Conservation (phyloP, 2,797 vertebrate genomes). For the Micromesistius poutassou region DNA sequence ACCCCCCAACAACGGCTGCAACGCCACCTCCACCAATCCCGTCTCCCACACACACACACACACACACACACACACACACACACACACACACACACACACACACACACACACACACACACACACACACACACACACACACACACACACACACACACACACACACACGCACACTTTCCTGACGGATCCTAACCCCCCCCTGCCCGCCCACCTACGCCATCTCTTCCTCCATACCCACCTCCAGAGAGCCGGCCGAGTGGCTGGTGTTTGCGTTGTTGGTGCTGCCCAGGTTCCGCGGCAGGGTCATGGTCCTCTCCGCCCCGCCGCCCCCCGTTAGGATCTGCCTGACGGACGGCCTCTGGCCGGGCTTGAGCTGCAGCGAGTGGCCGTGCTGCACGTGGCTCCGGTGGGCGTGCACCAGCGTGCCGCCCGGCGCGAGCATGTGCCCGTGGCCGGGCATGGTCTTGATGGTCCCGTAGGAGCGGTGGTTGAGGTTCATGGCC, state of each 20-base stretch:
- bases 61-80: too few relatives aligned
- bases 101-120: neutral
- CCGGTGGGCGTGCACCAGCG: slow-evolving; percentile 68
- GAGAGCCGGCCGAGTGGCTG: slow-evolving; percentile 87
- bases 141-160: neutral
- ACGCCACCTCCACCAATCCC: neutral
- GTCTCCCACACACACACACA: neutral
- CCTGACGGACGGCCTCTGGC: slow-evolving; percentile 85
- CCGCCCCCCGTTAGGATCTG: slow-evolving; percentile 88
- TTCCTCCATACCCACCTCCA: slow-evolving; percentile 87
- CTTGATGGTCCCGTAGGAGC: slow-evolving; percentile 92
- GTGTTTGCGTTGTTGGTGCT: slow-evolving; percentile 84
- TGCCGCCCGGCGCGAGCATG: slow-evolving; percentile 61
- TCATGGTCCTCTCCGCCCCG: slow-evolving; percentile 90
- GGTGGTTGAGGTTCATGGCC: slow-evolving; percentile 81
- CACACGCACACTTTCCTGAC: neutral
- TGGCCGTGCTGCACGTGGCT: slow-evolving; percentile 78
- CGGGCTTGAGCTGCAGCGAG: slow-evolving; percentile 86
- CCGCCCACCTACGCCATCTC: neutral
- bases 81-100: neutral
- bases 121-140: neutral
- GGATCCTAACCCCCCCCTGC: neutral
- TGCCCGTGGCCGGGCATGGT: slow-evolving; percentile 77
- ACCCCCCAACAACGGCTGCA: neutral
- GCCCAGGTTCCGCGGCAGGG: slow-evolving; percentile 94